These are phyloP conservation scores for Takifugu rubripes DNA, from an alignment of 2,797 vertebrate genomes.

Conservation along the genomic window DNA sequence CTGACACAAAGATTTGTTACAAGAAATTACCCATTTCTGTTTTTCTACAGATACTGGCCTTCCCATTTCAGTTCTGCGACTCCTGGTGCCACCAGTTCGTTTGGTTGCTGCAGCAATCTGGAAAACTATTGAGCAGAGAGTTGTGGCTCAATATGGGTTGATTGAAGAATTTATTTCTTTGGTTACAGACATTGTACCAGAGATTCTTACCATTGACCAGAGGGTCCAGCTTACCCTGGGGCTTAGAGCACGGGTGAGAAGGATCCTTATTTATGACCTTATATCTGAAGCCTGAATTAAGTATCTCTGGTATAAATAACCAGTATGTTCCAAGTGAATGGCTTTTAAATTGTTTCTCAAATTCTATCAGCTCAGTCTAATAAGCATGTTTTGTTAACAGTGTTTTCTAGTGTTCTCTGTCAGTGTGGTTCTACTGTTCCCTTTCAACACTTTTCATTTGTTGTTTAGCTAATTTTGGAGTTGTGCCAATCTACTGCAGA, in stretches of 20 bases:
- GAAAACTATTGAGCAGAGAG: slow-evolving; percentile 59
- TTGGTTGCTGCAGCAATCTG: slow-evolving; percentile 68
- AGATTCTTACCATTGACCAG: slow-evolving; percentile 65
- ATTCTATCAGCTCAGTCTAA: too few relatives aligned
- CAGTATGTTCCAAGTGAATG: neutral
- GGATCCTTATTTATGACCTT: neutral
- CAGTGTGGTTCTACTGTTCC: slow-evolving; percentile 5
- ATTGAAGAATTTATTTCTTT: slow-evolving; percentile 71
- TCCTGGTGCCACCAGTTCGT: slow-evolving; percentile 53
- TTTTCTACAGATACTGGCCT: slow-evolving; percentile 27
- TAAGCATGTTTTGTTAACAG: too few relatives aligned
- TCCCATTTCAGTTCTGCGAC: slow-evolving; percentile 48
- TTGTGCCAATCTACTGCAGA: slow-evolving; percentile 40
- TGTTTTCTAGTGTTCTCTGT: too few relatives aligned
- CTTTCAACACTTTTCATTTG: neutral
- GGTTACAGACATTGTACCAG: slow-evolving; percentile 65
- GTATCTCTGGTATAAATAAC: neutral
- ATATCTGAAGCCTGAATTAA: too few relatives aligned
- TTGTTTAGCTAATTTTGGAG: slow-evolving; percentile 51
- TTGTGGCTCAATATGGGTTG: slow-evolving; percentile 64
- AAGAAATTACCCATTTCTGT: neutral
- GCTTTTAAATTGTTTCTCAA: too few relatives aligned
- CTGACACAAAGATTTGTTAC: neutral
- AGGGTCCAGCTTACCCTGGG: slow-evolving; percentile 70
- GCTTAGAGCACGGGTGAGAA: slow-evolving; percentile 72